Percentiles rank a stretch among this genome's conserved stretches.
These are phyloP conservation scores for Crepidodera aurea DNA, from an alignment of 2,888 invertebrate genomes.

Conservation along the genomic window DNA sequence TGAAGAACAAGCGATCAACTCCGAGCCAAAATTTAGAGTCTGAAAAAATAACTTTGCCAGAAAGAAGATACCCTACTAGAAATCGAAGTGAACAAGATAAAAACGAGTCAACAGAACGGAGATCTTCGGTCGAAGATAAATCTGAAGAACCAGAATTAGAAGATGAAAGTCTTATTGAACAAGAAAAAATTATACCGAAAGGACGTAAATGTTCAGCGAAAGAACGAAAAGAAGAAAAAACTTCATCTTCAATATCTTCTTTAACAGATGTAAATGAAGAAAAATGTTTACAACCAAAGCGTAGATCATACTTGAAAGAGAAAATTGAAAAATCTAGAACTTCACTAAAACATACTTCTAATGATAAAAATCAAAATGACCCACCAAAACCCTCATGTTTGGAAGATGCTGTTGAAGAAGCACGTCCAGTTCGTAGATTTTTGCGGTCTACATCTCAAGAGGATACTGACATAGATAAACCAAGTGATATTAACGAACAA, in stretches of 20 bases:
- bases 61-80: background rate
- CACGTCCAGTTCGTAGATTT: background rate
- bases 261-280: background rate
- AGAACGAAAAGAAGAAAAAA: background rate
- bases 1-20: slow-evolving; percentile 21
- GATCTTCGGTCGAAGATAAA: too few relatives aligned
- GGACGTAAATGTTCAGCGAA: background rate
- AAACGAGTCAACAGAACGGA: too few relatives aligned
- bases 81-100: background rate
- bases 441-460: background rate
- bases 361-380: too few relatives aligned
- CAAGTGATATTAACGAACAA: background rate
- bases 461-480: background rate
- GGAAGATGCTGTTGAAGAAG: too few relatives aligned
- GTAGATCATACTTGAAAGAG: background rate
- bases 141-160: too few relatives aligned
- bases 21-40: slow-evolving; percentile 24
- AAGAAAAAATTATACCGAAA: background rate
- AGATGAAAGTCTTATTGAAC: slow-evolving; percentile 2
- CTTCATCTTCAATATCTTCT: background rate
- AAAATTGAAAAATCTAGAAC: background rate
- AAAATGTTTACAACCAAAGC: background rate
- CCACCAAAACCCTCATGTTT: too few relatives aligned
- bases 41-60: slow-evolving; percentile 7
- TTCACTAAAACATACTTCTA: too few relatives aligned